These are phyloP conservation scores for Saxidomus purpurata DNA, from an alignment of 1,140 invertebrate species.

Conservation along the genomic window DNA sequence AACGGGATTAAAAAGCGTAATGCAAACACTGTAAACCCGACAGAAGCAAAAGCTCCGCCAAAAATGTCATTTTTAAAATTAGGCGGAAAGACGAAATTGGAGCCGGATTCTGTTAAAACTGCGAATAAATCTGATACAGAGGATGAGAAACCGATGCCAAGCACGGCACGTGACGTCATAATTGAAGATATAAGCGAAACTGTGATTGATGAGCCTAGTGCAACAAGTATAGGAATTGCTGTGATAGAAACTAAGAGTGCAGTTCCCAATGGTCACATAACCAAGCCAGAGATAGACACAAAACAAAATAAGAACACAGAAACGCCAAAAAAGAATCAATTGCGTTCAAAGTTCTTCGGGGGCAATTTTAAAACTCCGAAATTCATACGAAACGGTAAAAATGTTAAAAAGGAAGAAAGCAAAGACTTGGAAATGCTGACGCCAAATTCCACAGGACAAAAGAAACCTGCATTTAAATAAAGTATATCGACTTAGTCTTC, in stretches of 20 bases:
- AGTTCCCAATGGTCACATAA: background rate
- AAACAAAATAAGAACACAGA: background rate
- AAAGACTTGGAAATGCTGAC: conserved; percentile 43
- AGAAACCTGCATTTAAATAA: conserved; percentile 11
- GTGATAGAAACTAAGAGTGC: conserved; percentile 33
- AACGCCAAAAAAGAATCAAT: background rate
- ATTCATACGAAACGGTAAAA: conserved; percentile 1
- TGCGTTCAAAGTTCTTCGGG: conserved; percentile 37
- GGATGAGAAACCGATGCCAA: background rate
- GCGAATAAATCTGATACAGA: background rate
- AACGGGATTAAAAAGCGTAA: conserved; percentile 51
- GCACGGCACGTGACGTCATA: conserved; percentile 39
- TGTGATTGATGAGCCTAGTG: conserved; percentile 1
- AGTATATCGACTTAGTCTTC: too few species aligned
- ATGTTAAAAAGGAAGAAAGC: background rate
- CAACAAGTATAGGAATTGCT: background rate
- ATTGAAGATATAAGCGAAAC: conserved; percentile 46
- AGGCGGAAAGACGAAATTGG: background rate
- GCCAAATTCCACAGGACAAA: background rate
- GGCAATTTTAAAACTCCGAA: background rate
- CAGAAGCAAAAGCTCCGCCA: background rate
- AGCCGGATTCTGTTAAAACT: background rate
- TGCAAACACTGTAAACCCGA: background rate
- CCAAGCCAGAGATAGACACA: background rate
- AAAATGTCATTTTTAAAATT: conserved; percentile 43